Conservation (phyloP, 1,140 invertebrate species). For the Lordiphosa mommai region DNA sequence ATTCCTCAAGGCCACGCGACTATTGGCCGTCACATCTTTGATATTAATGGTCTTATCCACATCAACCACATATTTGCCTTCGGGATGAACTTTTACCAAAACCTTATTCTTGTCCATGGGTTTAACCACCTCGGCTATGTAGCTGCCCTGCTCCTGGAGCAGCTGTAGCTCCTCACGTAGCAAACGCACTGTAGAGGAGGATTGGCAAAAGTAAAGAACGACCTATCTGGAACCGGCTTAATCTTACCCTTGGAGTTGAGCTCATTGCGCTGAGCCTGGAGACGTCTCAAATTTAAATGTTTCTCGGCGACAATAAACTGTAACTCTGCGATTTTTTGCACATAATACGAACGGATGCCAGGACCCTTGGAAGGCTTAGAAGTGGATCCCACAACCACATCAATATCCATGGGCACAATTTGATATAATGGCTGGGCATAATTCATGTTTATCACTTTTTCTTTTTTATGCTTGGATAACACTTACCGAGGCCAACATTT, state of each 20-base stretch:
- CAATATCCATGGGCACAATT: constrained; percentile 87
- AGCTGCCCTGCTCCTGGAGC: constrained; percentile 99
- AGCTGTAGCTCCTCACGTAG: constrained; percentile 98
- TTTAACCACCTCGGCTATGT: constrained; percentile 99
- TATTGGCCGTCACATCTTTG: constrained; percentile 98
- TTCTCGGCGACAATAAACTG: constrained; percentile 98
- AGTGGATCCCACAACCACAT: constrained; percentile 80
- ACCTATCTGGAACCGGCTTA: too few species aligned
- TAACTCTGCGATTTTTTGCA: constrained; percentile 98
- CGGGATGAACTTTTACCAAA: constrained; percentile 99
- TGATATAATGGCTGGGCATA: too few species aligned
- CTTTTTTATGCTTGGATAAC: too few species aligned
- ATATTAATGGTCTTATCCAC: constrained; percentile 99
- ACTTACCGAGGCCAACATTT: too few species aligned
- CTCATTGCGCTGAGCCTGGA: constrained; percentile 99
- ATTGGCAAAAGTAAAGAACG: not conserved
- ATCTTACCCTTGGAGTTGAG: constrained; percentile 97
- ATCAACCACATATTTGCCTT: constrained; percentile 99
- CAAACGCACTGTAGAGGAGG: constrained; percentile 91
- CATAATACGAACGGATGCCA: constrained; percentile 96
- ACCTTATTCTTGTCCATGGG: constrained; percentile 99
- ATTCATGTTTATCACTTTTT: too few species aligned
- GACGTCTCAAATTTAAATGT: constrained; percentile 96
- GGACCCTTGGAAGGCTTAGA: constrained; percentile 82
- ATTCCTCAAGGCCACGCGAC: constrained; percentile 97